Percentiles rank a stretch among this genome's conserved stretches.
These are phyloP conservation scores for Ctenopoma kingsleyae DNA, from an alignment of 2,797 vertebrate genomes.

Conservation along the genomic window DNA sequence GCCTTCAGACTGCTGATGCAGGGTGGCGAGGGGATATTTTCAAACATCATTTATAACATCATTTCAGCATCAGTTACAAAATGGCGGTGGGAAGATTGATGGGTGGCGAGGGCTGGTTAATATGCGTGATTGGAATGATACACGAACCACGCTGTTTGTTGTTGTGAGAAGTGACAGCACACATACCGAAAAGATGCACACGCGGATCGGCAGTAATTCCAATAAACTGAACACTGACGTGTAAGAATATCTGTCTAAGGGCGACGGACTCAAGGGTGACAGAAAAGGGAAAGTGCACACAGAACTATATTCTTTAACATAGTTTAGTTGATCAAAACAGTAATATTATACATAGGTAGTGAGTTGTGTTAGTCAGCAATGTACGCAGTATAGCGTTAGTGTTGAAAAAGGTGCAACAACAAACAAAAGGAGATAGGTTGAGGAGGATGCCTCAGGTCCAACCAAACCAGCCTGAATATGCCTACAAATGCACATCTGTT, in stretches of 20 bases:
- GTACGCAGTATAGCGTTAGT: too few relatives aligned
- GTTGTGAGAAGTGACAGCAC: conserved; percentile 36
- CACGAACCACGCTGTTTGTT: conserved; percentile 45
- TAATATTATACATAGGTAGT: too few relatives aligned
- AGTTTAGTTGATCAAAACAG: too few relatives aligned
- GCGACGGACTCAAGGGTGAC: too few relatives aligned
- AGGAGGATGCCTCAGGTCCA: too few relatives aligned
- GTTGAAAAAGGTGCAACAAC: too few relatives aligned
- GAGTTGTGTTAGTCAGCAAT: too few relatives aligned
- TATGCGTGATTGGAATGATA: conserved; percentile 74
- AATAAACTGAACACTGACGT: conserved; percentile 51
- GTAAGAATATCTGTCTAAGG: conserved; percentile 26
- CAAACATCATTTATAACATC: conserved; percentile 79
- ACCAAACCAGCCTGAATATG: not conserved
- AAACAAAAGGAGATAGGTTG: too few relatives aligned
- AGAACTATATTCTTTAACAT: too few relatives aligned
- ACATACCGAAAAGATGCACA: conserved; percentile 43
- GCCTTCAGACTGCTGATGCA: conserved; percentile 70
- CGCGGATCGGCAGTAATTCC: conserved; percentile 59
- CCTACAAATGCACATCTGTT: conserved; percentile 21
- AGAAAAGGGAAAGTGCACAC: too few relatives aligned
- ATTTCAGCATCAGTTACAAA: conserved; percentile 73
- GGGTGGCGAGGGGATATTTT: conserved; percentile 60
- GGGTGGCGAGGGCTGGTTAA: conserved; percentile 69
- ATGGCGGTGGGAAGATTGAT: conserved; percentile 73